Evolutionary conservation across 23 tunicate species (phyloP), one percentile per base, ranked within the genome.

Genomic region (Halocynthia aurantium): DNA sequence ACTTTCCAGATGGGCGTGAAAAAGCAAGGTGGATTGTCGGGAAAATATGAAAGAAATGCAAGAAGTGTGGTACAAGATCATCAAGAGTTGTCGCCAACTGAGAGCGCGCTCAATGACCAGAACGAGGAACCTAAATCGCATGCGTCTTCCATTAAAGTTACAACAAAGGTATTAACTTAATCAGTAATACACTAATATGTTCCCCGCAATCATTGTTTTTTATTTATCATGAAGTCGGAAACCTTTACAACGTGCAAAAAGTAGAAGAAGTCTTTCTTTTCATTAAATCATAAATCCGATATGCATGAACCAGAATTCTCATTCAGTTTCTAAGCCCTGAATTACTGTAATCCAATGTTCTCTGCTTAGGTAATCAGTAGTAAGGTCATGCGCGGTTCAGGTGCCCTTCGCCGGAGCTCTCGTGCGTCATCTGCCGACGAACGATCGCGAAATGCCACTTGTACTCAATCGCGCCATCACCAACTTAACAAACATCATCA

Each of bases 81-180:
- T 15, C 70, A 53, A 2, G 92, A 86, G 81, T 55, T 86, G n/a
- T 86, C 92, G 0, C 84, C 92, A 6, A 86, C 92, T 8, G 92
- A 86, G 76, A 86, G 92, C 55, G 92, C 92, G 5, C 1, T 86
- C 6, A 68, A 61, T 68, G 92, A 86, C 10, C 44, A 31, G 44
- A 31, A 31, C 44, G 44, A 31, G 4, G 44, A 31, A 31, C 44
- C 44, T 31, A 31, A 31, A 31, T 31, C 44, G 4, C 44, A 31
- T 31, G 44, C 44, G 44, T 31, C 44, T 31, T 31, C 44, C 4
- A 31, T 31, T 31, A 31, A 31, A 31, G 44, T 31, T 31, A 31
- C 44, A 31, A 31, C 44, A 19, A 82, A 82, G 74, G 86, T 82
- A 73, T 61, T 31, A 31, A 31, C 4, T 31, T 4, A 31, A 31